These are phyloP conservation scores for Telmatochromis sp. DNA, from an alignment of 2,113 vertebrate species.

Conservation along the genomic window DNA sequence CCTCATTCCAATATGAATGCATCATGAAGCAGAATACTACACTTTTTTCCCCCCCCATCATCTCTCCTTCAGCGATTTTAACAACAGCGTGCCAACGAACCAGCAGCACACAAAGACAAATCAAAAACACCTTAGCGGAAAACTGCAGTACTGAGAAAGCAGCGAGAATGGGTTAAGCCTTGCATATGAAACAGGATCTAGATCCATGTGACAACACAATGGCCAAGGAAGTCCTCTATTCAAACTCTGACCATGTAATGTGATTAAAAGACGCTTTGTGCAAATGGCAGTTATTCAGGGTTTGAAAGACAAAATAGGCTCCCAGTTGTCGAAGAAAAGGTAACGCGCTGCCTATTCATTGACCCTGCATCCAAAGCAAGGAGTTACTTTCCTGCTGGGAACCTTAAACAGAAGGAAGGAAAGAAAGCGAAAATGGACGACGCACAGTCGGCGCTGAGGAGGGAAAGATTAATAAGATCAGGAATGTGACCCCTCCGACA, in stretches of 20 bases:
- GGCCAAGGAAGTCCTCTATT: slow-evolving; percentile 53
- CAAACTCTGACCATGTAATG: slow-evolving; percentile 51
- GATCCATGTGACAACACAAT: slow-evolving; percentile 36
- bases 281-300: slow-evolving; percentile 55
- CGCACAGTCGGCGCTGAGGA: not conserved
- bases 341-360: slow-evolving; percentile 36
- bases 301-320: slow-evolving; percentile 55
- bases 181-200: slow-evolving; percentile 57
- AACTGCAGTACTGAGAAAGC: slow-evolving; percentile 35
- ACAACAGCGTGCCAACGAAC: not conserved
- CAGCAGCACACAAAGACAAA: slow-evolving; percentile 9
- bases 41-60: not conserved
- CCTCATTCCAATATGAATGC: slow-evolving; percentile 13
- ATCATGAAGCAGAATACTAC: slow-evolving; percentile 12
- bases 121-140: slow-evolving; percentile 40
- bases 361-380: not conserved
- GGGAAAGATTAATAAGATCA: slow-evolving; percentile 51
- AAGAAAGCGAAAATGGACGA: slow-evolving; percentile 34
- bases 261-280: slow-evolving; percentile 67
- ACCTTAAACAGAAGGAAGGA: slow-evolving; percentile 7
- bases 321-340: slow-evolving; percentile 41
- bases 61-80: slow-evolving; percentile 23
- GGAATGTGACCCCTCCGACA: slow-evolving; percentile 41
- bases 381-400: slow-evolving; percentile 44
- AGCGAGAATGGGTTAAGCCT: slow-evolving; percentile 41